phyloP scores from a whole-genome alignment of 2,113 vertebrate species.

The Bos taurus region DNA sequence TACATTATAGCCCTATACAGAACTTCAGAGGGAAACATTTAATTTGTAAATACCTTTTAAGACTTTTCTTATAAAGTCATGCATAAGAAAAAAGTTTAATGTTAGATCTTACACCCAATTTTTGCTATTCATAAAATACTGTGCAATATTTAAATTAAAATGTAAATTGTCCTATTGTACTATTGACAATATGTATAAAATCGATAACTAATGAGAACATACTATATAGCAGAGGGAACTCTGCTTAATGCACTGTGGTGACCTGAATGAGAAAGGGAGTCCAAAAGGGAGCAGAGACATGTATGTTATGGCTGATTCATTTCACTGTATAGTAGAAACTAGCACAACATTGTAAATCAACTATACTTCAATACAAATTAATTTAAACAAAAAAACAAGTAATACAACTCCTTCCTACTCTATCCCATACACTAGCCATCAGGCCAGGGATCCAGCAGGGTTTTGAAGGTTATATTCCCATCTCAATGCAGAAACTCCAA shows the following conservation, averaged over 20 bases:
- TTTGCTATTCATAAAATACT: slow-evolving; percentile 40
- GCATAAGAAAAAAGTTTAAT: not conserved
- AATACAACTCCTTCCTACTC: not conserved
- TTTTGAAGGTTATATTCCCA: not conserved
- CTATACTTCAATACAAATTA: not conserved
- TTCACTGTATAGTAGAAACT: not conserved
- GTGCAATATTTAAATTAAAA: not conserved
- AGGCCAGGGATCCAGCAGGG: not conserved
- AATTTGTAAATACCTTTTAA: slow-evolving; percentile 5
- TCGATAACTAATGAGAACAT: not conserved
- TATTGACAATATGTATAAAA: not conserved
- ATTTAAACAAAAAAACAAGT: not conserved
- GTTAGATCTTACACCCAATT: not conserved
- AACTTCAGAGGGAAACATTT: not conserved
- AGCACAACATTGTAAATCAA: not conserved
- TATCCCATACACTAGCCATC: not conserved
- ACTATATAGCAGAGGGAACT: not conserved
- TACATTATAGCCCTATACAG: not conserved
- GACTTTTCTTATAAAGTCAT: not conserved
- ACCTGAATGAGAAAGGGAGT: not conserved
- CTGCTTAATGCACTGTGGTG: not conserved
- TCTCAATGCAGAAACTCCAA: not conserved
- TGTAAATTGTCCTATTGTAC: not conserved
- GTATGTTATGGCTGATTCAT: not conserved
- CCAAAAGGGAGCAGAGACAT: not conserved